Evolutionary conservation across 2,888 invertebrate genomes (phyloP).

Genomic region (Erebia ligea): DNA sequence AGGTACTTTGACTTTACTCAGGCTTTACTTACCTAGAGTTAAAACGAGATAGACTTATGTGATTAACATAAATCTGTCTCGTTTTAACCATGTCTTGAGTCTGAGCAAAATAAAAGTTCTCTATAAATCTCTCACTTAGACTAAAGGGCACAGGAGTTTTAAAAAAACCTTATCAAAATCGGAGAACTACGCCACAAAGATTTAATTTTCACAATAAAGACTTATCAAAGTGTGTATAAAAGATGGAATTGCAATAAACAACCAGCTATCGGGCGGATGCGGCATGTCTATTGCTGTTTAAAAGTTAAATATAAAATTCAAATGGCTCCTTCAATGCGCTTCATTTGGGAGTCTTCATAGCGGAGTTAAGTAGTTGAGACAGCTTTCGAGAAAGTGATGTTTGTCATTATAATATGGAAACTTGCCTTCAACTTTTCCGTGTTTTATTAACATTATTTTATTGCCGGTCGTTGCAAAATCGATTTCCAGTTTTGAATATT

Average conservation of each 20-base stretch:
- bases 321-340: conserved; percentile 48
- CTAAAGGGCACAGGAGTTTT: neutral
- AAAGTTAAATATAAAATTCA: conserved; percentile 46
- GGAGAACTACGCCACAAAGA: neutral
- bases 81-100: no score
- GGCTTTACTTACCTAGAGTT: no score
- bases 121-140: no score
- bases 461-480: no score
- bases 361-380: conserved; percentile 44
- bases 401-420: conserved; percentile 42
- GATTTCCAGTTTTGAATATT: no score
- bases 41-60: no score
- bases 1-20: no score
- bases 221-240: conserved; percentile 32
- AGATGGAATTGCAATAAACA: conserved; percentile 30
- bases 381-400: conserved; percentile 36
- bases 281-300: conserved; percentile 37
- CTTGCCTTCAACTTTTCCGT: conserved; percentile 28
- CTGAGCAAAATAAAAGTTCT: no score
- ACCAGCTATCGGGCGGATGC: conserved; percentile 27
- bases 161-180: neutral
- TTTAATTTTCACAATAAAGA: conserved; percentile 26
- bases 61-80: no score
- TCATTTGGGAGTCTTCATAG: conserved; percentile 48
- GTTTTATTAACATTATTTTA: neutral